Percentiles rank a stretch among this genome's conserved stretches.
Conservation (phyloP, 1,140 invertebrate genomes). For the Cherax destructor region DNA sequence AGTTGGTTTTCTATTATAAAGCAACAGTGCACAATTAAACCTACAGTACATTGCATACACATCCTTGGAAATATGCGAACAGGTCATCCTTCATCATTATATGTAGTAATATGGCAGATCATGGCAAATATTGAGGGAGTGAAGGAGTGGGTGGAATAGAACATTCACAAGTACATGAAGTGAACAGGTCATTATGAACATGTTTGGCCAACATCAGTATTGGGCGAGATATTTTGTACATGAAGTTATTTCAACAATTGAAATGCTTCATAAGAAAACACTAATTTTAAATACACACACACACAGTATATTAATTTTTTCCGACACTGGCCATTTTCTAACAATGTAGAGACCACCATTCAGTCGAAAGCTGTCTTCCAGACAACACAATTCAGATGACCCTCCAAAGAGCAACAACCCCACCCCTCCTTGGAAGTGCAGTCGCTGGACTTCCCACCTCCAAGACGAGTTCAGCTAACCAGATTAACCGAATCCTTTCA, state of each 20-base stretch:
- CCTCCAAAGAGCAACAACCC: too few species aligned
- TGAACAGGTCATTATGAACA: neutral
- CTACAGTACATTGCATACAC: neutral
- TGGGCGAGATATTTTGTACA: conserved; percentile 5
- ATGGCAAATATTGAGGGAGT: neutral
- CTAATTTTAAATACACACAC: too few species aligned
- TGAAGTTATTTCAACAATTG: neutral
- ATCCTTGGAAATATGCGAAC: neutral
- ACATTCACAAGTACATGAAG: neutral
- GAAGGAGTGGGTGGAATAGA: neutral
- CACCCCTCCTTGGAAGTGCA: too few species aligned
- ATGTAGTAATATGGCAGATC: neutral
- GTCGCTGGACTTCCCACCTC: too few species aligned
- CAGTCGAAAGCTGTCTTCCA: too few species aligned
- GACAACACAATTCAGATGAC: too few species aligned
- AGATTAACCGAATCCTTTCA: too few species aligned
- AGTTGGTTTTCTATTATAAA: neutral
- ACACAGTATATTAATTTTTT: too few species aligned
- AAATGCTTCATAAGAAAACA: too few species aligned
- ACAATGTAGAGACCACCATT: too few species aligned
- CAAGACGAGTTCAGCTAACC: too few species aligned
- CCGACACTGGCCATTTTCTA: too few species aligned
- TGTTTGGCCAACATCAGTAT: neutral
- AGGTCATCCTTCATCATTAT: neutral
- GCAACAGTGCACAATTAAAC: neutral